Evolutionary conservation across 2,797 vertebrate species (phyloP).

Genomic region (Sciaenops ocellatus): DNA sequence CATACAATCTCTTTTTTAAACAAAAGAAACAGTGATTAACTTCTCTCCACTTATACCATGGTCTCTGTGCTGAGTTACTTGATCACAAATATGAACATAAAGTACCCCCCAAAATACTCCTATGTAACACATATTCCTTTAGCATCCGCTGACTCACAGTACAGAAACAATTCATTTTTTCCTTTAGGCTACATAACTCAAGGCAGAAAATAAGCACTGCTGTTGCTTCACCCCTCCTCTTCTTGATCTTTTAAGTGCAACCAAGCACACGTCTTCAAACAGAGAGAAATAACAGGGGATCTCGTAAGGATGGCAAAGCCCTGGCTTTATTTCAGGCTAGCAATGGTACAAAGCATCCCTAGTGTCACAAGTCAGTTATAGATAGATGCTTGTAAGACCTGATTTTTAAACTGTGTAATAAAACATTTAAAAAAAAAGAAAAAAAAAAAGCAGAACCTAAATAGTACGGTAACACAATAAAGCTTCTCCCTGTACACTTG

Average conservation of each 20-base stretch:
- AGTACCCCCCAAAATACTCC: constrained; percentile 67
- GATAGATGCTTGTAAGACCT: constrained; percentile 80
- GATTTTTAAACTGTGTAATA: constrained; percentile 73
- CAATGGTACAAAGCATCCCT: constrained; percentile 68
- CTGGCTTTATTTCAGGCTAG: constrained; percentile 63
- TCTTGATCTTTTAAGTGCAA: constrained; percentile 77
- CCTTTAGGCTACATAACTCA: constrained; percentile 81
- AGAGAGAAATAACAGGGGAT: constrained; percentile 70
- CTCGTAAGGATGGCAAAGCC: constrained; percentile 64
- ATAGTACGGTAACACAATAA: constrained; percentile 69
- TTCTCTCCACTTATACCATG: constrained; percentile 64
- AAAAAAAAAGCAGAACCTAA: constrained; percentile 62
- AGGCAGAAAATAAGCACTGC: constrained; percentile 79
- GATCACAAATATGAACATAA: constrained; percentile 77
- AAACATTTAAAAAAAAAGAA: constrained; percentile 65
- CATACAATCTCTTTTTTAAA: constrained; percentile 83
- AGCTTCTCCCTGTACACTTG: constrained; percentile 69
- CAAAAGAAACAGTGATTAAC: constrained; percentile 81
- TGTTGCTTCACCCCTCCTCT: constrained; percentile 63
- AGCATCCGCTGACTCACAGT: constrained; percentile 83
- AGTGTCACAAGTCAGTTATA: constrained; percentile 73
- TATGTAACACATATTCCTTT: constrained; percentile 85
- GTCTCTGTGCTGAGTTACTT: constrained; percentile 80
- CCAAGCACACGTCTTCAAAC: constrained; percentile 75
- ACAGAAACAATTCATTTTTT: constrained; percentile 71